These are phyloP conservation scores for Takifugu bimaculatus DNA, from an alignment of 2,113 vertebrate species.

Conservation along the genomic window DNA sequence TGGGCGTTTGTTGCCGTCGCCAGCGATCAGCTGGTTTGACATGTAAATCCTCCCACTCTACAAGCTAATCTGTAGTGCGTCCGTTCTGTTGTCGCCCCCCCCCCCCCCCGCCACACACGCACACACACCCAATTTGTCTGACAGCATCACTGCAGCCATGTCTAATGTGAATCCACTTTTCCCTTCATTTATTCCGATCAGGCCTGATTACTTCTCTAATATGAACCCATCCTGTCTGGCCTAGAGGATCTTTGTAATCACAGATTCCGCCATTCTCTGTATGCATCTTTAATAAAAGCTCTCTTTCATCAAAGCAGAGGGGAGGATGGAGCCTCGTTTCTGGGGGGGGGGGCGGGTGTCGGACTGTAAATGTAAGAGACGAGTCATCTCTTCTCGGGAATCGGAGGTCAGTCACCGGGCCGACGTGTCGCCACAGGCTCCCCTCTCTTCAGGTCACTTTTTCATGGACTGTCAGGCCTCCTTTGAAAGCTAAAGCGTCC, in stretches of 20 bases:
- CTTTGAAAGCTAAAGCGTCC: conserved; percentile 2
- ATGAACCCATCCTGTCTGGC: neutral
- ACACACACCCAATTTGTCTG: no score
- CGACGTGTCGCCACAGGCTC: conserved; percentile 26
- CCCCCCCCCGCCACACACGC: no score
- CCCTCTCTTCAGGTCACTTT: conserved; percentile 24
- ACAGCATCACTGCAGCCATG: neutral
- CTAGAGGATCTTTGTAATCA: conserved; percentile 11
- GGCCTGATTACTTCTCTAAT: neutral
- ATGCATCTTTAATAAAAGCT: conserved; percentile 24
- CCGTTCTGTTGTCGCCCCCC: neutral
- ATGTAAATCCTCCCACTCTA: no score
- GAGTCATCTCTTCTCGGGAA: conserved; percentile 34
- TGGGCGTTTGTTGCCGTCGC: no score
- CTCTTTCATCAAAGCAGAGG: conserved; percentile 20
- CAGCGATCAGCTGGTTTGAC: no score
- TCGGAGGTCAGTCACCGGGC: conserved; percentile 35
- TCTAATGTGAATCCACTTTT: neutral
- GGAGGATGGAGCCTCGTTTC: conserved; percentile 34
- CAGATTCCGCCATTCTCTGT: neutral
- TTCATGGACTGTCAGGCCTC: conserved; percentile 20
- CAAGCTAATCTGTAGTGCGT: no score
- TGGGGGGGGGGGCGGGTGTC: conserved; percentile 34
- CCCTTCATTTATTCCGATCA: conserved; percentile 10
- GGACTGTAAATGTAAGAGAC: conserved; percentile 48